Percentiles rank a stretch among this genome's conserved stretches.
phyloP scores from a whole-genome alignment of 2,113 vertebrate species.

The Meles meles region DNA sequence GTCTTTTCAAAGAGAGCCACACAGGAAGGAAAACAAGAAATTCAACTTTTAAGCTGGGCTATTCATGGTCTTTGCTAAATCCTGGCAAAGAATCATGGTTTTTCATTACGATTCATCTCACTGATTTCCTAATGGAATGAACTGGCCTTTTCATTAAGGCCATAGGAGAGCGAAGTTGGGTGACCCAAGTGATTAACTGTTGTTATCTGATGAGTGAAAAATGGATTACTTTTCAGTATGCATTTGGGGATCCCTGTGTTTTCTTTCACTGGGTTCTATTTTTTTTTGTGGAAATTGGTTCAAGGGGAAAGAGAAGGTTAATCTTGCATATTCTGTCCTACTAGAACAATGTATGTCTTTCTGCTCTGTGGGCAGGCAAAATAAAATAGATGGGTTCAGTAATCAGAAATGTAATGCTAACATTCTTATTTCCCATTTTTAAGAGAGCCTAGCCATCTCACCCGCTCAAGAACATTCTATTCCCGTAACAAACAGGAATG shows the following conservation, averaged over 20 bases:
- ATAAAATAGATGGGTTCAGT: neutral
- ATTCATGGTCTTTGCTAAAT: slow-evolving; percentile 63
- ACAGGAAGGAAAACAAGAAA: slow-evolving; percentile 80
- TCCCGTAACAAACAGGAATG: neutral
- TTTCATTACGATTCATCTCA: slow-evolving; percentile 72
- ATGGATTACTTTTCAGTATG: neutral
- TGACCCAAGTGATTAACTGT: slow-evolving; percentile 49
- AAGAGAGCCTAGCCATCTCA: neutral
- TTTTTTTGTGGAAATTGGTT: slow-evolving; percentile 15
- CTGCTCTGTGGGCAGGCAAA: neutral
- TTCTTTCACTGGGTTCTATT: slow-evolving; percentile 10
- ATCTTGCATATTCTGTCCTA: neutral
- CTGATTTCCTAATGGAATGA: slow-evolving; percentile 65
- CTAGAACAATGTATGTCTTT: neutral
- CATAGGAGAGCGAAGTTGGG: slow-evolving; percentile 41
- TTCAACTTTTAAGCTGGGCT: slow-evolving; percentile 61
- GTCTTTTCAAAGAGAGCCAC: slow-evolving; percentile 75
- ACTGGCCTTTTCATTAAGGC: slow-evolving; percentile 55
- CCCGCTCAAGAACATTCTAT: neutral
- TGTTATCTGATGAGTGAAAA: slow-evolving; percentile 34
- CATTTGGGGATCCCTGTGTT: neutral
- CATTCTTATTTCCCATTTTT: neutral
- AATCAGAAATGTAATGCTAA: neutral
- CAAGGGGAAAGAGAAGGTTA: neutral
- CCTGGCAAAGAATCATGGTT: slow-evolving; percentile 66